Percentiles rank a stretch among this genome's conserved stretches.
phyloP scores from a whole-genome alignment of 2,797 vertebrate genomes.

The Myotis vivesi region DNA sequence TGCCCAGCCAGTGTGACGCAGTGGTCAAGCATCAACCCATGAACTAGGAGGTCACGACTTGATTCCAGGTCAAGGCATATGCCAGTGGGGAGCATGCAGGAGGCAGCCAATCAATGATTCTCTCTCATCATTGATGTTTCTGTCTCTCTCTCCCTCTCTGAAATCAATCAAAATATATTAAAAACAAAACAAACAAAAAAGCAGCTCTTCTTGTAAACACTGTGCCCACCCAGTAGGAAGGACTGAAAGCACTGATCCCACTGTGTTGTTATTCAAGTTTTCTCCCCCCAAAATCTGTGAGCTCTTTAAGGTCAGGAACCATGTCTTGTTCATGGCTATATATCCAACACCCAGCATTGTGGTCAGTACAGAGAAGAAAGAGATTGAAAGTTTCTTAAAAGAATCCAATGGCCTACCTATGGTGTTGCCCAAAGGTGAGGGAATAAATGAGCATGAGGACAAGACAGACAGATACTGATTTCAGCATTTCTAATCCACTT shows the following conservation, averaged over 20 bases:
- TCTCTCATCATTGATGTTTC: too few relatives aligned
- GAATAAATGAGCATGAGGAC: background rate
- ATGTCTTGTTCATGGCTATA: background rate
- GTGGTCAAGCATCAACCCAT: too few relatives aligned
- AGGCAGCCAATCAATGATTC: too few relatives aligned
- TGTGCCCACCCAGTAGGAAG: background rate
- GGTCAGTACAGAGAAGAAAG: background rate
- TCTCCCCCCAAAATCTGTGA: background rate
- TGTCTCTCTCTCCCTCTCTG: too few relatives aligned
- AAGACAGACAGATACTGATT: slow-evolving; percentile 30
- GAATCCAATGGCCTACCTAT: background rate
- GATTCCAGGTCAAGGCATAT: too few relatives aligned
- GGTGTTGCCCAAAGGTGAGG: background rate
- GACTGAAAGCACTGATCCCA: background rate
- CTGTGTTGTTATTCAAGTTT: background rate
- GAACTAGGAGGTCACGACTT: too few relatives aligned
- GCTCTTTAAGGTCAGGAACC: background rate
- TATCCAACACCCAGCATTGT: background rate
- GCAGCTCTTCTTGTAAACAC: background rate
- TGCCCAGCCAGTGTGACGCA: background rate
- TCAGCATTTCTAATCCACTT: slow-evolving; percentile 28
- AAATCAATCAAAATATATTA: too few relatives aligned
- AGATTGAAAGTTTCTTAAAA: background rate
- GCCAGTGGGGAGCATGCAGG: too few relatives aligned
- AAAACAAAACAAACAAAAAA: background rate